Conservation (phyloP, 2,113 vertebrate genomes). For the Sylvietta virens region DNA sequence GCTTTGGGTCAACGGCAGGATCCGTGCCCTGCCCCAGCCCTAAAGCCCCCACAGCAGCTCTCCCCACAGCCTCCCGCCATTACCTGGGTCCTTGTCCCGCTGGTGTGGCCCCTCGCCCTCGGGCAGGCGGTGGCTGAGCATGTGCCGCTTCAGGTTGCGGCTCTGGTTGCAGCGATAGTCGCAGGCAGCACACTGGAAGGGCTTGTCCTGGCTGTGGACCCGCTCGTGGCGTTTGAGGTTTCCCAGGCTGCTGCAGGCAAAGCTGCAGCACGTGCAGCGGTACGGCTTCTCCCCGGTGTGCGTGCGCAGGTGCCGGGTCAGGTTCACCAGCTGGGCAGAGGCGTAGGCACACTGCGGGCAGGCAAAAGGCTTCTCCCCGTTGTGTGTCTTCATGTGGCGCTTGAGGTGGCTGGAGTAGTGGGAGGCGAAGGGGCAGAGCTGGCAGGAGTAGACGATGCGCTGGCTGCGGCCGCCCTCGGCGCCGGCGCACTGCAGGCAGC, state of each 20-base stretch:
- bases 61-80: not conserved
- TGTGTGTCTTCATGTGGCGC: constrained; percentile 98
- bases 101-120: constrained; percentile 15
- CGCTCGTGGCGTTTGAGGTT: constrained; percentile 96
- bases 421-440: constrained; percentile 92
- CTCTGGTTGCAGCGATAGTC: constrained; percentile 67
- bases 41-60: not conserved
- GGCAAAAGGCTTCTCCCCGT: constrained; percentile 93
- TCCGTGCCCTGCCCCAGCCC: not conserved
- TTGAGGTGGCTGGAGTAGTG: constrained; percentile 97
- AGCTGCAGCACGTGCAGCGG: constrained; percentile 88
- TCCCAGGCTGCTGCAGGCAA: constrained; percentile 94
- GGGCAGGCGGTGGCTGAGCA: constrained; percentile 64
- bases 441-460: constrained; percentile 85
- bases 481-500: constrained; percentile 67
- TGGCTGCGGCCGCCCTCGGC: constrained; percentile 58
- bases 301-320: constrained; percentile 93
- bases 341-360: constrained; percentile 93
- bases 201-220: constrained; percentile 81
- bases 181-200: constrained; percentile 69
- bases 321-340: constrained; percentile 95
- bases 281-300: constrained; percentile 98
- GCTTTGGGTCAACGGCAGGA: rapidly evolving
- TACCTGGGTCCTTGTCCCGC: constrained; percentile 53
- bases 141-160: constrained; percentile 69